Conservation (phyloP, 2,888 invertebrate genomes). For the Pachymerium ferrugineum region DNA sequence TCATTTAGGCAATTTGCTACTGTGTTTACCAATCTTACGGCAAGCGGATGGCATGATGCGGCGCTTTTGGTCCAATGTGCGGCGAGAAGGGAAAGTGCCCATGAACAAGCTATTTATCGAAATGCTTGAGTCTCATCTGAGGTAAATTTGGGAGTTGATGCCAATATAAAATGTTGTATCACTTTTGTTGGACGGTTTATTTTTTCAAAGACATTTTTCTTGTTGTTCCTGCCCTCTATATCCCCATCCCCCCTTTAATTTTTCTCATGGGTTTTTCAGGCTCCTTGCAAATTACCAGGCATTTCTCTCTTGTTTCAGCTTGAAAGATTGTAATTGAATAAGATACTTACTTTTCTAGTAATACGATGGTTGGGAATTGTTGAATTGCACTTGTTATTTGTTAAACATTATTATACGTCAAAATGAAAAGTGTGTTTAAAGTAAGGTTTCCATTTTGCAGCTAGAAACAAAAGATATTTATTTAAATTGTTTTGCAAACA, state of each 20-base stretch:
- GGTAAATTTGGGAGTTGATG: slow-evolving; percentile 37
- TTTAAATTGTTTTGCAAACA: not conserved
- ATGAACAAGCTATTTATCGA: slow-evolving; percentile 96
- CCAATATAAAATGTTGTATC: not conserved
- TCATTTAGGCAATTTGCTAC: slow-evolving; percentile 67
- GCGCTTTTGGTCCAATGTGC: slow-evolving; percentile 82
- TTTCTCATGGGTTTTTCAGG: not conserved
- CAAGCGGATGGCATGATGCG: slow-evolving; percentile 85
- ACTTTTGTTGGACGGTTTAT: not conserved
- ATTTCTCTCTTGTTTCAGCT: not conserved
- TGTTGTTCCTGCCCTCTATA: not conserved
- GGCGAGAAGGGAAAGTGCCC: slow-evolving; percentile 78
- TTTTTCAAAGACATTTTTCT: not conserved
- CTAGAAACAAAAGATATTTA: not conserved
- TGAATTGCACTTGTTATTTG: slow-evolving; percentile 7
- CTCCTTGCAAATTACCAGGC: not conserved
- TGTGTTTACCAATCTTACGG: slow-evolving; percentile 79
- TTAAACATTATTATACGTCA: no score
- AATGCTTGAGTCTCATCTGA: slow-evolving; percentile 76
- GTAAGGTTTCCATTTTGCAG: not conserved
- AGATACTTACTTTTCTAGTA: not conserved
- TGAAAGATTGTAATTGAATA: not conserved
- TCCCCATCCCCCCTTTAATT: not conserved
- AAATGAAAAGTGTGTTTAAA: not conserved
- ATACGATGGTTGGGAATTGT: not conserved